Conservation (phyloP, 2,113 vertebrate genomes). For the Tympanuchus pallidicinctus region DNA sequence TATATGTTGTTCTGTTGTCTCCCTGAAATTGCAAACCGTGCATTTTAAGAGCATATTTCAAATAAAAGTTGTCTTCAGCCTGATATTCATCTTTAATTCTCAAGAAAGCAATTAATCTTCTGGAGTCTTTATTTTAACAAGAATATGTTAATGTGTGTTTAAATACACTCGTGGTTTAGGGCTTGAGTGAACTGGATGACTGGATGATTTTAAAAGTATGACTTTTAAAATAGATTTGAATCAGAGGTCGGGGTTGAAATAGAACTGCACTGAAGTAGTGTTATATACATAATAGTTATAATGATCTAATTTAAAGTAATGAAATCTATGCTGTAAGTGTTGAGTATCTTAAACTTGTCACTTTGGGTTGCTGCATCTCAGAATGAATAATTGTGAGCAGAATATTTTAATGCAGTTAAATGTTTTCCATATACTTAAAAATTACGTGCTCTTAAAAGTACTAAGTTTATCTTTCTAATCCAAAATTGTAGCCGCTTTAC, state of each 20-base stretch:
- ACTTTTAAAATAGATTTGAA: not conserved
- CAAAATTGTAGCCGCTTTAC: conserved; percentile 88
- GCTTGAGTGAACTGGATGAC: not conserved
- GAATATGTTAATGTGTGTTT: not conserved
- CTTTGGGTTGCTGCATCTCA: not conserved
- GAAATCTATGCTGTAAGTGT: not conserved
- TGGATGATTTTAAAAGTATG: not conserved
- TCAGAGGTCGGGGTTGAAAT: not conserved
- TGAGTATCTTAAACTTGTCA: not conserved
- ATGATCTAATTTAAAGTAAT: not conserved
- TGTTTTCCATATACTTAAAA: not conserved
- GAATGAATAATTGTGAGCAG: not conserved
- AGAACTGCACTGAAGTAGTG: not conserved
- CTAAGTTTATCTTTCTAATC: conserved; percentile 23
- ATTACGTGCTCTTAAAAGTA: not conserved
- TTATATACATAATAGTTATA: not conserved
- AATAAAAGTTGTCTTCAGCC: not conserved
- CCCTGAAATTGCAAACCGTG: not conserved
- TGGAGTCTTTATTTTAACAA: not conserved
- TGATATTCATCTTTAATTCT: not conserved
- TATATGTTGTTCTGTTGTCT: not conserved
- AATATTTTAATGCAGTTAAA: not conserved
- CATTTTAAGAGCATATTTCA: not conserved
- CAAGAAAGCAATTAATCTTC: not conserved
- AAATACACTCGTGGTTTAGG: not conserved